A percentile compares a stretch with the other conserved stretches of the same genome.
These are phyloP conservation scores for Erethizon dorsatum DNA, from an alignment of 2,797 vertebrate species.

Conservation along the genomic window DNA sequence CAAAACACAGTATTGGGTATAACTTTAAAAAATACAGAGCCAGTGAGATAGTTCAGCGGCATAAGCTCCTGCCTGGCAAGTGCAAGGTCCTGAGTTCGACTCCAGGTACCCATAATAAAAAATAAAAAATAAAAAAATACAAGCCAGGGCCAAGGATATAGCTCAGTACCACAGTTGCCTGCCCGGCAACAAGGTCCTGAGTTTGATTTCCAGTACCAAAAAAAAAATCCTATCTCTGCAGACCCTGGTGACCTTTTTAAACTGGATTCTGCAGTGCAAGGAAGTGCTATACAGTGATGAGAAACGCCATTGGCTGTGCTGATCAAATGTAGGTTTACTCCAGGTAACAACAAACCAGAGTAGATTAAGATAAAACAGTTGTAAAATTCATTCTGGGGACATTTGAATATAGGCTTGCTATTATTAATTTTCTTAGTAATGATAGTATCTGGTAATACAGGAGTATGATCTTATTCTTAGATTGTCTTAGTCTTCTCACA, in stretches of 20 bases:
- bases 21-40: not conserved
- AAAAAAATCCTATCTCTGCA: no score
- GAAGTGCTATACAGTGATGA: not conserved
- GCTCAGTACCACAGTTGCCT: no score
- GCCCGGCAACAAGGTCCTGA: no score
- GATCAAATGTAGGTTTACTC: not conserved
- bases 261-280: not conserved
- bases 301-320: not conserved
- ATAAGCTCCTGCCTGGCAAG: no score
- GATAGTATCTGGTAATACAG: not conserved
- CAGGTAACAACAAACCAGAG: not conserved
- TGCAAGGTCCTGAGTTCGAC: no score
- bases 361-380: not conserved
- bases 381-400: not conserved
- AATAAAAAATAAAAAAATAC: no score
- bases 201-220: no score
- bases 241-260: not conserved
- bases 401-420: not conserved
- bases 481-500: not conserved
- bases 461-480: not conserved
- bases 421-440: slow-evolving; percentile 13
- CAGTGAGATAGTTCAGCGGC: no score
- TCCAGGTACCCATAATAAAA: no score
- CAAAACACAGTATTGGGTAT: not conserved
- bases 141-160: no score